phyloP scores from a whole-genome alignment of 1,140 invertebrate species.

The Hirudo medicinalis region DNA sequence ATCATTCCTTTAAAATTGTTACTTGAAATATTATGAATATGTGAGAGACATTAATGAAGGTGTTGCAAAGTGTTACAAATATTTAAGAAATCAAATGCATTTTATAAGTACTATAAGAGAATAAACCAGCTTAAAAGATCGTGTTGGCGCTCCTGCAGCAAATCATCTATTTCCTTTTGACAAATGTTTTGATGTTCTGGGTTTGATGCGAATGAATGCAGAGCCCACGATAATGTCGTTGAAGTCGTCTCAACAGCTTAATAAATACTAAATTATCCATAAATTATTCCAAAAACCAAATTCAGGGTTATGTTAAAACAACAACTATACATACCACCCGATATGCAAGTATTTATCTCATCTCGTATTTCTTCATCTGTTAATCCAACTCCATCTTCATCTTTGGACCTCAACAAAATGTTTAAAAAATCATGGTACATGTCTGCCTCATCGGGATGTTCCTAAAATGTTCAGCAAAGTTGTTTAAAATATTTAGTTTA shows the following conservation, averaged over 20 bases:
- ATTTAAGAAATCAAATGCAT: too few species aligned
- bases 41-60: too few species aligned
- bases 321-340: constrained; percentile 23
- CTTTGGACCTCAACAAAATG: constrained; percentile 19
- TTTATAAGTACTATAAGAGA: too few species aligned
- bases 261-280: too few species aligned
- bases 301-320: too few species aligned
- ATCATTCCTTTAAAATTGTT: constrained; percentile 26
- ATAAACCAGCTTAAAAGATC: too few species aligned
- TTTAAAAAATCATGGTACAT: constrained; percentile 16
- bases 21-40: too few species aligned
- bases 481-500: neutral
- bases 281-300: too few species aligned
- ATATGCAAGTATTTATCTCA: constrained; percentile 32
- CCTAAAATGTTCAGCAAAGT: neutral
- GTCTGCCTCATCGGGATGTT: neutral
- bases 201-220: constrained; percentile 60
- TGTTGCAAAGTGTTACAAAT: too few species aligned
- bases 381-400: constrained; percentile 22
- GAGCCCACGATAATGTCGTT: constrained; percentile 53
- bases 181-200: constrained; percentile 63
- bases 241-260: constrained; percentile 45
- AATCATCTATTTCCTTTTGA: constrained; percentile 61
- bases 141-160: constrained; percentile 40
- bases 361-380: constrained; percentile 26